phyloP scores from a whole-genome alignment of 2,888 invertebrate species.

The Heteromyza rotundicornis region DNA sequence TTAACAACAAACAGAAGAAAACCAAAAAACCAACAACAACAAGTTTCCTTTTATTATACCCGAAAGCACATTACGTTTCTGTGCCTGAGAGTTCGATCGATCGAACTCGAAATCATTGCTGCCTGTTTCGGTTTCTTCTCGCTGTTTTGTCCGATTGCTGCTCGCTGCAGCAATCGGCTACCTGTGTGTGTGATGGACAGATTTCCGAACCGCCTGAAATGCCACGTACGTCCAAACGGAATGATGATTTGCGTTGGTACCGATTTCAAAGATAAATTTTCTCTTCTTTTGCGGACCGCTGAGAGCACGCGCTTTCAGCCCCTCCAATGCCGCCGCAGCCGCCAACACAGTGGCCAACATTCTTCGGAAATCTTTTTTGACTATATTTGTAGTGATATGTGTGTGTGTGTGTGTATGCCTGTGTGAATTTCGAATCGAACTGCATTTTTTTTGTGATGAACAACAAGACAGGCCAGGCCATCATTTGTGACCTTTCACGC shows the following conservation, averaged over 20 bases:
- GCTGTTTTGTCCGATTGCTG: background rate
- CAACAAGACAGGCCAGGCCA: constrained; percentile 1
- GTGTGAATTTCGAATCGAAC: background rate
- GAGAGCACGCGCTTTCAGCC: constrained; percentile 19
- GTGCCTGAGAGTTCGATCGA: background rate
- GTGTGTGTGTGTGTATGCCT: background rate
- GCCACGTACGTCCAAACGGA: background rate
- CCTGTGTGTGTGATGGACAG: background rate
- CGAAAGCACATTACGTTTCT: background rate
- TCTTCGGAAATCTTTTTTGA: constrained; percentile 32
- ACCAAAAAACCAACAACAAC: constrained; percentile 5
- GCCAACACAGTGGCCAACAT: constrained; percentile 25
- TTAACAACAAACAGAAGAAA: no score
- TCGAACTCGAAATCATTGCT: no score
- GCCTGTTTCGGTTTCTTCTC: no score
- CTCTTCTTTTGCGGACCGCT: constrained; percentile 13
- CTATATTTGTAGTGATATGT: constrained; percentile 7
- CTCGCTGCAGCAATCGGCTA: background rate
- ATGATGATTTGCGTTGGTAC: background rate
- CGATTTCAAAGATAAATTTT: constrained; percentile 29
- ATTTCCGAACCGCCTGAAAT: background rate
- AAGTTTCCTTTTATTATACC: constrained; percentile 24
- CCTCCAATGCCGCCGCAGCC: background rate
- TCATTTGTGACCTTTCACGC: constrained; percentile 22
- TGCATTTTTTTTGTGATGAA: background rate